phyloP scores from a whole-genome alignment of 1,140 invertebrate genomes.

The fruit fly (Drosophila melanogaster) region Release_6_plus_ISO1_MT NC_004354.4:4221501-4222000 shows the following conservation, averaged over 20 bases:
- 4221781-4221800: neutral
- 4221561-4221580: constrained; percentile 1
- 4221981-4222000: neutral
- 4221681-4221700: neutral
- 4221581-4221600: neutral
- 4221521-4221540: neutral
- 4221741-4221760: neutral
- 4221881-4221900: neutral
- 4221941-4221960: neutral
- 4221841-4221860: neutral
- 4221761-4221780: neutral
- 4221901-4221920: neutral
- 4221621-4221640: constrained; percentile 8
- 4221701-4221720: neutral
- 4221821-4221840: neutral
- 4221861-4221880: neutral
- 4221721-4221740: neutral
- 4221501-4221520: too few relatives aligned
- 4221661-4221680: neutral
- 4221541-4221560: neutral
- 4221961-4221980: neutral
- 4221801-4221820: neutral
- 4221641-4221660: neutral
- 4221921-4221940: neutral
- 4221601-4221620: neutral